Conservation (phyloP, 2,113 vertebrate genomes). For the Tyto alba region DNA sequence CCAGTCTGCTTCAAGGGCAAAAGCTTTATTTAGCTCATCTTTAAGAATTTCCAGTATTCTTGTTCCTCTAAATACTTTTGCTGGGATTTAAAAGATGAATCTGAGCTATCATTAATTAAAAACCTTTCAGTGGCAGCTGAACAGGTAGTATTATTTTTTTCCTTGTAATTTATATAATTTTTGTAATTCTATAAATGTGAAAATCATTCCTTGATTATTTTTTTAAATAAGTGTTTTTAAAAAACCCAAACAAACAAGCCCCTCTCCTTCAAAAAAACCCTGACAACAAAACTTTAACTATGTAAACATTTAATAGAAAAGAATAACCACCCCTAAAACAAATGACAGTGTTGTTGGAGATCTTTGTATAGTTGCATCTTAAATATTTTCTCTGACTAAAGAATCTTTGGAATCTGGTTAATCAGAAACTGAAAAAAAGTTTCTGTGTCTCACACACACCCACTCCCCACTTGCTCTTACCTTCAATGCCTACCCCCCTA, state of each 20-base stretch:
- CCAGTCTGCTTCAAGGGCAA: neutral
- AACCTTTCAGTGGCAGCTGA: neutral
- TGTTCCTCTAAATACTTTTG: neutral
- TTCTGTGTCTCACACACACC: neutral
- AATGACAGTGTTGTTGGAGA: neutral
- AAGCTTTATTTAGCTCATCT: neutral
- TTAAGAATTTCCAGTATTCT: neutral
- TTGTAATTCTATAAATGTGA: neutral
- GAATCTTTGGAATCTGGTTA: neutral
- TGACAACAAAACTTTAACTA: neutral
- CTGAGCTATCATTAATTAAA: neutral
- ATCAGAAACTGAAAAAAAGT: neutral
- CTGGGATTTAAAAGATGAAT: neutral
- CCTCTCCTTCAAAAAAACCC: rapidly evolving
- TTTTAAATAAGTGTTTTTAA: neutral
- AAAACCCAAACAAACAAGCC: neutral
- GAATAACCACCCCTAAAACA: neutral
- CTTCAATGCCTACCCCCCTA: neutral
- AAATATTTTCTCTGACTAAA: neutral
- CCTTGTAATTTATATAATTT: neutral
- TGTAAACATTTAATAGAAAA: neutral
- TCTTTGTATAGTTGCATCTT: neutral
- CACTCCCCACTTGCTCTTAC: rapidly evolving
- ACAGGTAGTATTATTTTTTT: no score
- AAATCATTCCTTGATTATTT: neutral